Percentiles rank a stretch among this genome's conserved stretches.
phyloP scores from a whole-genome alignment of 2,888 invertebrate species.

The Imbricaverruca yamaguchii region DNA sequence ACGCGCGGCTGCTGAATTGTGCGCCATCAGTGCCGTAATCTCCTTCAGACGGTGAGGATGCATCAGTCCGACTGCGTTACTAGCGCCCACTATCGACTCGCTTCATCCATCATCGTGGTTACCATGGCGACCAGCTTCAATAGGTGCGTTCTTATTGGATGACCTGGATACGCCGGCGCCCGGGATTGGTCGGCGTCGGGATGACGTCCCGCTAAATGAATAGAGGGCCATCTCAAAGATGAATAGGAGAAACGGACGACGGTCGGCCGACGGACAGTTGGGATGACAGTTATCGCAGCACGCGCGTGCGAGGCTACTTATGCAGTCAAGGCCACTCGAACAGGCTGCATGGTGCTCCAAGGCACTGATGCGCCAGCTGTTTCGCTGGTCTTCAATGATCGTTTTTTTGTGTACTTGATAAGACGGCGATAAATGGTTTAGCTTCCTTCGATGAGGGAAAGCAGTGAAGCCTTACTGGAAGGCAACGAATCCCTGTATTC shows the following conservation, averaged over 20 bases:
- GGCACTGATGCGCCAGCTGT: no score
- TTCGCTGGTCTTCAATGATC: no score
- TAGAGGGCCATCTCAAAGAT: conserved; percentile 3
- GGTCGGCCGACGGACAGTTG: neutral
- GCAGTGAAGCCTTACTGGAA: no score
- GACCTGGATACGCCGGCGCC: neutral
- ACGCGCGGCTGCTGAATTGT: neutral
- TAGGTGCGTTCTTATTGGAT: conserved; percentile 9
- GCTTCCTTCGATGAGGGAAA: no score
- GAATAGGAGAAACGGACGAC: neutral
- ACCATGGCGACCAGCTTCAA: conserved; percentile 14
- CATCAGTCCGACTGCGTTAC: conserved; percentile 13
- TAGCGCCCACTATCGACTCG: conserved; percentile 17
- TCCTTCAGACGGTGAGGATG: neutral
- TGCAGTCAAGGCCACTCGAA: neutral
- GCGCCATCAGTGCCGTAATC: neutral
- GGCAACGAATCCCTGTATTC: no score
- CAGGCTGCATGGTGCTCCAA: no score
- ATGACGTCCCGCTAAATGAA: neutral
- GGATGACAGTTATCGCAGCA: neutral
- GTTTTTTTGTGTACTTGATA: no score
- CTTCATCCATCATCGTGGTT: conserved; percentile 15
- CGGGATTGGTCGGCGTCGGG: neutral
- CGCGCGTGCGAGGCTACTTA: neutral
- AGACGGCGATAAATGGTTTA: no score